Conservation (phyloP, 2,888 invertebrate genomes). For the Polymixis lichenea region DNA sequence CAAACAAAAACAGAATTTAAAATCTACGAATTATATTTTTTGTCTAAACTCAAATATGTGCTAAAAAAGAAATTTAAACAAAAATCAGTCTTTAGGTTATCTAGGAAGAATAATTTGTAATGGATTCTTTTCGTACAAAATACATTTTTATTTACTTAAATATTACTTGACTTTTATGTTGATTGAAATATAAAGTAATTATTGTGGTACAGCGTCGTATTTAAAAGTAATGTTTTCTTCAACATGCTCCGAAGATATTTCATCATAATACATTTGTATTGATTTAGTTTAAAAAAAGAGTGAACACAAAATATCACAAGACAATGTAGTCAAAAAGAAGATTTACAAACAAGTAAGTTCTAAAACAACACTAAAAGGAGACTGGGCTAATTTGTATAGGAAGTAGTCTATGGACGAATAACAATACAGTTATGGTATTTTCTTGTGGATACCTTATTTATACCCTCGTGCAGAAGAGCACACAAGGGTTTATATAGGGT, state of each 20-base stretch:
- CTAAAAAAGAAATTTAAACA: constrained; percentile 61
- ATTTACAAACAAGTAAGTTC: constrained; percentile 3
- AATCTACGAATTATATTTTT: constrained; percentile 31
- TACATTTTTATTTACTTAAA: background rate
- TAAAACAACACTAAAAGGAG: constrained; percentile 36
- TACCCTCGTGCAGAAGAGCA: background rate
- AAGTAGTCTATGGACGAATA: background rate
- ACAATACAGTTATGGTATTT: background rate
- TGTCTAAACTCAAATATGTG: constrained; percentile 30
- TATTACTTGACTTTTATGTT: constrained; percentile 1
- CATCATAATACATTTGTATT: constrained; percentile 17
- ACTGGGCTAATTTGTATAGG: background rate
- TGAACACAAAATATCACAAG: constrained; percentile 62
- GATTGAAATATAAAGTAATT: constrained; percentile 3
- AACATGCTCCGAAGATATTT: constrained; percentile 1
- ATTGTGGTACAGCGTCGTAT: background rate
- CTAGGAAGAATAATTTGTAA: constrained; percentile 69
- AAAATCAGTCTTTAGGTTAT: constrained; percentile 73
- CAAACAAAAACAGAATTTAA: constrained; percentile 14
- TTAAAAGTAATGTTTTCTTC: constrained; percentile 1
- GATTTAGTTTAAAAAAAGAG: constrained; percentile 24
- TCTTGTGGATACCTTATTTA: background rate
- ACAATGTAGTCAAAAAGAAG: constrained; percentile 25
- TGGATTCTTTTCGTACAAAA: constrained; percentile 30
- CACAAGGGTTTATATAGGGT: background rate